Base-by-base conservation (phyloP, 2,113 vertebrate species). In the Cyrtonyx montezumae region DNA sequence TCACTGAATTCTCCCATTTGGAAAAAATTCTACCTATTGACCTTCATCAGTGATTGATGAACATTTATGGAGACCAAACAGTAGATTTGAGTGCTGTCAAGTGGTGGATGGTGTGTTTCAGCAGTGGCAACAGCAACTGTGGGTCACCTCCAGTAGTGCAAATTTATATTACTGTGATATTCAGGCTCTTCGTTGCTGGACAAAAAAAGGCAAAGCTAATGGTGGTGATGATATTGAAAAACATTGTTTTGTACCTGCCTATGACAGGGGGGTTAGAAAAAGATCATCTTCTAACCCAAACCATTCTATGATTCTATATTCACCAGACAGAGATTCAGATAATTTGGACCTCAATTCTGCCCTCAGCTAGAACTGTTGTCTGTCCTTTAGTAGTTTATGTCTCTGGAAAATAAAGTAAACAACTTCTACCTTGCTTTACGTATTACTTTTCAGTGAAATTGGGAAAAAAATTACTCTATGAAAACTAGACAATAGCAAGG, bases 391-490 rank as follows among this genome's bases (percentile, higher is more conserved):
- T 19, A 79, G 25, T 32, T 87, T 71, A 56, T 58, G 8, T 7
- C 18, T 48, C 17, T 51, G 17, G 10, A 69, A 85, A 87, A 61
- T 11, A 56, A 68, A 77, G 8, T 5, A 48, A 79, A 26, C 37
- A 1, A 5, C 8, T 87, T 23, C 13, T 28, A 6, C 6, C 0
- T 19, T 79, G 8, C 9, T 79, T 19, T n/a, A 40, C 2, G 34
- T 87, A 76, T 3, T 1, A 28, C 7, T 71, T 91, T 28, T 19
- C 43, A 82, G 19, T 61, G 19, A 55, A 25, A 3, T 5, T 6
- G 9, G 8, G 22, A 73, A 37, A 66, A 45, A 26, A 56, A 61
- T 14, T 17, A 32, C 5, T 22, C 36, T 16, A 8, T 68, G 51
- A 87, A 87, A 78, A 7, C 3, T 48, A 28, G 21, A 3, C 8